Evolutionary conservation across 2,797 vertebrate genomes (phyloP), one percentile per base, ranked within the genome.

Genomic region (Eupleurogrammus muticus): DNA sequence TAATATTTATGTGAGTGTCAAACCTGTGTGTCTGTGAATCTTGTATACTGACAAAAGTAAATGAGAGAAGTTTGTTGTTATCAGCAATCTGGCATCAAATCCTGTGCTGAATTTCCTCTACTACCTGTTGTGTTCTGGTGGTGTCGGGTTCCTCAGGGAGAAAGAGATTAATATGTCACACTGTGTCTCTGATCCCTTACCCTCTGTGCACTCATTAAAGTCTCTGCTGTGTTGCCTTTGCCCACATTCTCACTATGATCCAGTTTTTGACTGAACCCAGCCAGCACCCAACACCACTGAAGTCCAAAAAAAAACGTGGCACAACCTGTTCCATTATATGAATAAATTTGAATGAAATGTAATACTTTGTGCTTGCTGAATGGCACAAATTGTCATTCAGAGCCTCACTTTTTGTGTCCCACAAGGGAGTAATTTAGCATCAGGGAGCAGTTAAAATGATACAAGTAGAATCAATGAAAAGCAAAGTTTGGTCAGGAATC

Each of bases 91-190:
- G 48, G 20, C 42, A 65, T 42, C 50, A 69, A 79, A 58, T 20
- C 14, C 34, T 59, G 65, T 76, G 68, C 81, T 73, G 82, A 78
- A 87, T 87, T 84, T 86, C 69, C 82, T 79, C 63, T 65, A 59
- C 63, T 70, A 87, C 90, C 85, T 90, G 81, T 84, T 75, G 61
- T 83, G 77, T 75, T 81, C 44, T 75, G 72, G 47, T 68, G 72
- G 82, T 84, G 86, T 89, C 76, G 72, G 73, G 53, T 86, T 90
- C 75, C 83, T 85, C 21, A 23, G 60, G 48, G 66, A 71, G 79
- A 75, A 82, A 80, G 79, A 88, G 85, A 91, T 91, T 81, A 91
- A 86, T 82, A 78, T 79, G 84, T 89, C 92, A 66, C 53, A 53
- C 85, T 79, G 80, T 44, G 75, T 66, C 73, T 88, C 74, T 89